Evolutionary conservation across 2,888 invertebrate genomes (phyloP).

Genomic region (Eupeodes latifasciatus): DNA sequence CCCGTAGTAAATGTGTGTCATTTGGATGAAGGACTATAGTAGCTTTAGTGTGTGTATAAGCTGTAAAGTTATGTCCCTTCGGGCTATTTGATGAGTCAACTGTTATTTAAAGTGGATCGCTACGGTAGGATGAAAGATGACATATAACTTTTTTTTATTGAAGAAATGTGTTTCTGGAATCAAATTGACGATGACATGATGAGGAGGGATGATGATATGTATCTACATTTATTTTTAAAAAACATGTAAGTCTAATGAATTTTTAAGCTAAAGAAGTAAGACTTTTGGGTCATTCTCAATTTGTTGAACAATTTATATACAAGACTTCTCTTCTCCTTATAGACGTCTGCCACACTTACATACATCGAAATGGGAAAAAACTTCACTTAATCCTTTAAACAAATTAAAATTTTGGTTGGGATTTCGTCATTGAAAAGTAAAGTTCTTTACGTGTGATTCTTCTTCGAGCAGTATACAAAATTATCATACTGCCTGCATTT

Average conservation of each 20-base stretch:
- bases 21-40: not conserved
- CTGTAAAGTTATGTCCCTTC: constrained; percentile 41
- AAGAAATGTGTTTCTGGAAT: not conserved
- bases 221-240: not conserved
- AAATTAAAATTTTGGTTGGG: too few relatives aligned
- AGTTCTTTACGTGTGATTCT: too few relatives aligned
- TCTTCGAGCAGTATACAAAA: too few relatives aligned
- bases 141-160: constrained; percentile 24
- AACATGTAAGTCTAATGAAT: not conserved
- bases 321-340: too few relatives aligned
- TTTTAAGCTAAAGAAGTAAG: not conserved
- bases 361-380: too few relatives aligned
- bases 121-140: constrained; percentile 12
- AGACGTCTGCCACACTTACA: too few relatives aligned
- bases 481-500: too few relatives aligned
- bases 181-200: not conserved
- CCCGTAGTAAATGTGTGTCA: constrained; percentile 57
- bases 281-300: too few relatives aligned
- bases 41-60: not conserved
- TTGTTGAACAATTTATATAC: too few relatives aligned
- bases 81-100: constrained; percentile 55
- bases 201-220: not conserved
- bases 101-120: constrained; percentile 44
- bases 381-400: too few relatives aligned
- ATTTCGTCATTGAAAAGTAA: too few relatives aligned